Evolutionary conservation across 2,888 invertebrate species (phyloP), one percentile per base, ranked within the genome.

Genomic region (Machimus atricapillus): DNA sequence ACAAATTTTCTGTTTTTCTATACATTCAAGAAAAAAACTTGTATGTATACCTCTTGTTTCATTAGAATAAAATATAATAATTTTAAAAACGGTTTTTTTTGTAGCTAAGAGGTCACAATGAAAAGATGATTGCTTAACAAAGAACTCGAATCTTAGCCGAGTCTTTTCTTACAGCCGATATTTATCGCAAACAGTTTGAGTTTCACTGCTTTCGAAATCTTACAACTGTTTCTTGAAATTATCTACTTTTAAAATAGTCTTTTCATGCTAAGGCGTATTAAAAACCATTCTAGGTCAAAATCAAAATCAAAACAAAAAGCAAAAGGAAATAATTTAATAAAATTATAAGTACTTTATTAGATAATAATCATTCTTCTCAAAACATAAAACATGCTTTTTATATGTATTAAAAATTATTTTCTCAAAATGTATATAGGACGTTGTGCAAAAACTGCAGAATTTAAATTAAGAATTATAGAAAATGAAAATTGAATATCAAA

Each of bases 101-200:
- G 56, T 31, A 23, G 77, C n/a, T 40, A 86, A 85, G 46, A 23
- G 23, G 6, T 66, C 31, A 85, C 23, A 43, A 73, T 52, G 76
- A 43, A 43, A 78, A 82, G 82, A 58, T 82, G 37, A 66, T n/a
- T 58, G 12, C 66, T 82, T 82, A 82, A 37, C 56, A 82, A 34
- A 34, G 82, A 82, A 58, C 34, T 66, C 66, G n/a, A 34, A 27
- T 82, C 78, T 82, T 46, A 82, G 82, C 58, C 37, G 14, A 31
- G 31, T 66, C n/a, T 66, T 19, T 3, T 82, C 16, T 82, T 66
- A 58, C 82, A 82, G 82, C 23, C 37, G 19, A 58, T 23, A 19
- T 31, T 82, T 58, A 56, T 46, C 66, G 37, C 34, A 37, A 34
- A n/a, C 58, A 82, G 37, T 58, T 76, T 27, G 19, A 76, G 0